phyloP scores from a whole-genome alignment of 2,113 vertebrate species.

The Oncorhynchus kisutch region DNA sequence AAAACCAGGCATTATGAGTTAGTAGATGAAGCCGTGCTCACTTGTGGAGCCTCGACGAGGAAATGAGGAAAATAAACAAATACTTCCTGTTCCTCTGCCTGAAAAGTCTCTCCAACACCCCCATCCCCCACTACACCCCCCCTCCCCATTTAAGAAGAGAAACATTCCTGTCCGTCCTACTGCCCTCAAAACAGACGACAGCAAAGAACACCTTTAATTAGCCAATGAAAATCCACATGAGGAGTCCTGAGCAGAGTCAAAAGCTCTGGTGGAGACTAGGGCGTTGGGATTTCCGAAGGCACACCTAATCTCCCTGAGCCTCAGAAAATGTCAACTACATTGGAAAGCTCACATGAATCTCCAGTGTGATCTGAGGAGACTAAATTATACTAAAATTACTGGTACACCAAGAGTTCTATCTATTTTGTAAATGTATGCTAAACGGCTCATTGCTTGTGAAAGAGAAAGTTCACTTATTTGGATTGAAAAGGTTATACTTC shows the following conservation, averaged over 20 bases:
- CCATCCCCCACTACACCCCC: conserved; percentile 43
- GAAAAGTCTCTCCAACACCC: conserved; percentile 43
- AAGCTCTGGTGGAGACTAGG: background rate
- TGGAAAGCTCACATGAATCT: background rate
- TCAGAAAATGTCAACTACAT: background rate
- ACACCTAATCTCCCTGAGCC: background rate
- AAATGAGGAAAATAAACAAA: conserved; percentile 81
- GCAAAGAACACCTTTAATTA: background rate
- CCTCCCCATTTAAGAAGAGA: conserved; percentile 30
- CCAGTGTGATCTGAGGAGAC: background rate
- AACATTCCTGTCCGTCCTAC: background rate
- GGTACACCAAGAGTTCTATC: no score
- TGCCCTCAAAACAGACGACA: background rate
- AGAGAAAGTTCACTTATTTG: background rate
- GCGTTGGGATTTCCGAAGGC: background rate
- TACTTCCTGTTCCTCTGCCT: conserved; percentile 73
- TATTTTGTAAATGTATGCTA: background rate
- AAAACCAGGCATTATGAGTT: conserved; percentile 40
- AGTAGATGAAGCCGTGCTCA: conserved; percentile 55
- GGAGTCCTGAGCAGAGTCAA: background rate
- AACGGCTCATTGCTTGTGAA: background rate
- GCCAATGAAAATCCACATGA: background rate
- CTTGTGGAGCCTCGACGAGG: conserved; percentile 67
- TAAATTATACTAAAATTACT: background rate
- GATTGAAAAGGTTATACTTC: background rate